Conservation (phyloP, 1,140 invertebrate species). For the Parapsyche elsis region DNA sequence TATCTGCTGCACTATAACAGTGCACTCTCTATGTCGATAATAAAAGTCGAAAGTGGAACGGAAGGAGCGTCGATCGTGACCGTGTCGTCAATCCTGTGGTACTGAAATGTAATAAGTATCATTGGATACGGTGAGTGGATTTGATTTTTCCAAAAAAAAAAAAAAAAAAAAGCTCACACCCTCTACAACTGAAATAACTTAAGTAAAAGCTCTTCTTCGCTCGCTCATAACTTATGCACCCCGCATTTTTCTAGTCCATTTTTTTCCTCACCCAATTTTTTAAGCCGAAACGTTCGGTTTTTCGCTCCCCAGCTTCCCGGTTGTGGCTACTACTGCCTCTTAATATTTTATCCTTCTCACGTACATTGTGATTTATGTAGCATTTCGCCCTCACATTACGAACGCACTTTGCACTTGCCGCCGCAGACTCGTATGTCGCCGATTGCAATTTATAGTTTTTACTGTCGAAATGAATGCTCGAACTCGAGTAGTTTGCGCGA, state of each 20-base stretch:
- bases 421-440: background rate
- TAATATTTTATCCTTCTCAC: conserved; percentile 54
- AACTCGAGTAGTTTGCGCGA: too few species aligned
- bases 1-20: background rate
- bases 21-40: background rate
- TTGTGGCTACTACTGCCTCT: conserved; percentile 28
- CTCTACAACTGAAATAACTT: conserved; percentile 46
- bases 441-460: background rate
- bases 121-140: too few species aligned
- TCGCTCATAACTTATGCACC: conserved; percentile 51
- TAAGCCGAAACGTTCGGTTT: conserved; percentile 28
- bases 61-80: too few species aligned
- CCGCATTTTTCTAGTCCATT: conserved; percentile 45
- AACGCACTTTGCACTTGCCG: conserved; percentile 27
- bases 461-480: too few species aligned
- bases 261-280: conserved; percentile 55
- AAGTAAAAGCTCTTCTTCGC: conserved; percentile 43
- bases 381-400: conserved; percentile 39
- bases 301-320: background rate
- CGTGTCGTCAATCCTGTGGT: too few species aligned
- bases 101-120: too few species aligned
- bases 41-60: conserved; percentile 12
- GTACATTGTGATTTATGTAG: conserved; percentile 53
- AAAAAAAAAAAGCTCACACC: background rate
- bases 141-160: background rate